phyloP scores from a whole-genome alignment of 2,797 vertebrate genomes.

The Scleropages formosus region DNA sequence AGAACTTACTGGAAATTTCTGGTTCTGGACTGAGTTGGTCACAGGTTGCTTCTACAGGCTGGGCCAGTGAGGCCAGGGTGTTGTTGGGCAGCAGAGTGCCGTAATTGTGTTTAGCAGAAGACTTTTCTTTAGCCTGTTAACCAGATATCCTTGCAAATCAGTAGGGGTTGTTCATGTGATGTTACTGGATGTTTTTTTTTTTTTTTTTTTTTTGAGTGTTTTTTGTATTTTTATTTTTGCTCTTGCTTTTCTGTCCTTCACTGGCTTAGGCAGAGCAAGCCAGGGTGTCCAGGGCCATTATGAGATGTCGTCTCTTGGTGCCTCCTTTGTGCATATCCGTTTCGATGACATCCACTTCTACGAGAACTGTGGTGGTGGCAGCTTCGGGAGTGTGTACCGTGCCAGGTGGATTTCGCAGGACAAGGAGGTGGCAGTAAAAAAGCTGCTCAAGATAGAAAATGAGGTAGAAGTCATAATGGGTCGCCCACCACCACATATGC shows the following conservation, averaged over 20 bases:
- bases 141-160: too few species aligned
- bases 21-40: background rate
- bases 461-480: constrained; percentile 71
- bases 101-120: too few species aligned
- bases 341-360: constrained; percentile 95
- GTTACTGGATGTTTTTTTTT: background rate
- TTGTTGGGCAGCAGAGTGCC: background rate
- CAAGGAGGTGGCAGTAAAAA: constrained; percentile 97
- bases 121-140: too few species aligned
- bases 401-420: constrained; percentile 93
- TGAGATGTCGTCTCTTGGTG: constrained; percentile 95
- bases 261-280: constrained; percentile 54
- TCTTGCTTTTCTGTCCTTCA: constrained; percentile 15
- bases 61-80: background rate
- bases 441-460: constrained; percentile 95
- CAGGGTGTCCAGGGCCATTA: constrained; percentile 78
- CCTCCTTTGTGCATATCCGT: constrained; percentile 97
- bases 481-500: background rate
- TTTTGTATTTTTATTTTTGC: background rate
- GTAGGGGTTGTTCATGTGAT: background rate
- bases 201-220: background rate
- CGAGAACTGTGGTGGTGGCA: constrained; percentile 96
- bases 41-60: background rate
- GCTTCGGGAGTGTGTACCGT: constrained; percentile 95
- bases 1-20: background rate